Percentiles rank a stretch among this genome's conserved stretches.
phyloP scores from a whole-genome alignment of 2,797 vertebrate species.

The Melopsittacus undulatus region DNA sequence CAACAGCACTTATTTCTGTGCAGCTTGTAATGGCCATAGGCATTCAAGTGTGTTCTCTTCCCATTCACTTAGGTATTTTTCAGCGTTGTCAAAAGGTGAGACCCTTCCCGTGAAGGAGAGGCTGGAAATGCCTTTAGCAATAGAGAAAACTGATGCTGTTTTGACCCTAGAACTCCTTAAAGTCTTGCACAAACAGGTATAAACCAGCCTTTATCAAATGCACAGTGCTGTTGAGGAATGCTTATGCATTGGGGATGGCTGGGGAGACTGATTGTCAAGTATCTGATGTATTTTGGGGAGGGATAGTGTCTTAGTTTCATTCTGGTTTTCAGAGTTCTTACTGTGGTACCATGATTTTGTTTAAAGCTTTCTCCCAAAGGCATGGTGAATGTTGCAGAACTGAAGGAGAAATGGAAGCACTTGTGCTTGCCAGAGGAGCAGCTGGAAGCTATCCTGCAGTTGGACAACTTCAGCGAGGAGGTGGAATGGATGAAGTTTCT shows the following conservation, averaged over 20 bases:
- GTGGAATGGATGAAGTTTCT: slow-evolving; percentile 88
- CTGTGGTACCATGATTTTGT: background rate
- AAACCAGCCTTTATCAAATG: background rate
- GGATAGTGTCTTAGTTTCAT: background rate
- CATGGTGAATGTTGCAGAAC: slow-evolving; percentile 66
- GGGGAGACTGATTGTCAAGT: background rate
- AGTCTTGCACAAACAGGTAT: slow-evolving; percentile 88
- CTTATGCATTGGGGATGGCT: background rate
- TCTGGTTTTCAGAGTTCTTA: background rate
- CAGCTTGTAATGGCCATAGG: background rate
- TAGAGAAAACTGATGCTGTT: slow-evolving; percentile 77
- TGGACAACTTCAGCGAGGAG: slow-evolving; percentile 76
- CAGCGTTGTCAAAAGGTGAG: slow-evolving; percentile 84
- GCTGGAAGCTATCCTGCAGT: slow-evolving; percentile 76
- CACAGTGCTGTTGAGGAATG: background rate
- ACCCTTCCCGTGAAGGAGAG: slow-evolving; percentile 87
- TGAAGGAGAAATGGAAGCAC: slow-evolving; percentile 83
- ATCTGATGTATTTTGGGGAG: background rate
- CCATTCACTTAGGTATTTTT: slow-evolving; percentile 83
- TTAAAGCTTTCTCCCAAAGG: slow-evolving; percentile 49
- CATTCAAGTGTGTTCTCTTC: background rate
- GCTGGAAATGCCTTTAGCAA: slow-evolving; percentile 79
- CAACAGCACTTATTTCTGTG: background rate
- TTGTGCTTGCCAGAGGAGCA: slow-evolving; percentile 83
- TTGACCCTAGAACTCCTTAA: slow-evolving; percentile 89